These are phyloP conservation scores for Rhysida immarginata DNA, from an alignment of 1,140 invertebrate species.

Conservation along the genomic window DNA sequence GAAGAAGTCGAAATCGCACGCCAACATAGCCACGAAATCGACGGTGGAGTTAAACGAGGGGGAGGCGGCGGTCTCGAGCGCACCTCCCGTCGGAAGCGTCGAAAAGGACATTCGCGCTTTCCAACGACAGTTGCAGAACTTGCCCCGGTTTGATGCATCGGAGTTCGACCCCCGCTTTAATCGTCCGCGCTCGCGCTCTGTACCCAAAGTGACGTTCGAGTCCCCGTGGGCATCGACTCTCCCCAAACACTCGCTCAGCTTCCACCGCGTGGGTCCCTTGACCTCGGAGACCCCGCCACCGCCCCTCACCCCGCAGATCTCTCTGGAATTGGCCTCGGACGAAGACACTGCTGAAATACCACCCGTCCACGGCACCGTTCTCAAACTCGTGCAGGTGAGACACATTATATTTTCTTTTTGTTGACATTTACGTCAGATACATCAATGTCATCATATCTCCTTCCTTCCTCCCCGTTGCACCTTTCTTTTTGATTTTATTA, in stretches of 20 bases:
- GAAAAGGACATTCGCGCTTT: conserved; percentile 38
- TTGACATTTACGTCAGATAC: too few relatives aligned
- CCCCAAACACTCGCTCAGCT: not conserved
- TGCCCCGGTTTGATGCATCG: conserved; percentile 32
- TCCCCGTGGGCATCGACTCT: conserved; percentile 13
- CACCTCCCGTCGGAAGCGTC: too few relatives aligned
- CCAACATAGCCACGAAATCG: conserved; percentile 18
- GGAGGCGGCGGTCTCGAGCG: too few relatives aligned
- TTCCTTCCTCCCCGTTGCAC: too few relatives aligned
- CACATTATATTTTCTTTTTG: too few relatives aligned
- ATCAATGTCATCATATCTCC: too few relatives aligned
- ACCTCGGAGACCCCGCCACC: conserved; percentile 19
- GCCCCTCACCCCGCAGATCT: not conserved
- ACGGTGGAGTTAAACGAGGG: conserved; percentile 7
- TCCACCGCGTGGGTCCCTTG: conserved; percentile 24
- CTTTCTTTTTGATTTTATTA: too few relatives aligned
- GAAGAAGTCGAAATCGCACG: conserved; percentile 21
- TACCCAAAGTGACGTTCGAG: conserved; percentile 36
- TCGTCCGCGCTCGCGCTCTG: conserved; percentile 35
- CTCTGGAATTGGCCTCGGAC: not conserved
- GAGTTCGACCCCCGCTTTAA: not conserved
- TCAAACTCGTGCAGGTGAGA: conserved; percentile 6
- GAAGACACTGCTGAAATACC: not conserved
- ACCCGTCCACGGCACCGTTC: not conserved
- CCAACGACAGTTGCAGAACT: conserved; percentile 37